These are phyloP conservation scores for Drosophila flavopinicola DNA, from an alignment of 2,888 invertebrate genomes.

Conservation along the genomic window DNA sequence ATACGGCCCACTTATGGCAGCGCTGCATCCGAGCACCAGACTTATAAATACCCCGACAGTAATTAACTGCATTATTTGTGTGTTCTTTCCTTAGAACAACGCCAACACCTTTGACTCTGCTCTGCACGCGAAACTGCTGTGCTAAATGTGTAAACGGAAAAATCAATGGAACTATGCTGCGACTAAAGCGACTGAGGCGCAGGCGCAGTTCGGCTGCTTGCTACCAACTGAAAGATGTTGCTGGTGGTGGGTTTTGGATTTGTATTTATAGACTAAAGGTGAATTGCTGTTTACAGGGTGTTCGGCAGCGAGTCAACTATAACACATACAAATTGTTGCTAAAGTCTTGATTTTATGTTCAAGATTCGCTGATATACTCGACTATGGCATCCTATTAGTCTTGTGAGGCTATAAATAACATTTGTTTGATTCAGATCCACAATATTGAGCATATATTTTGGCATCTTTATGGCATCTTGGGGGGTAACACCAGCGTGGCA, in stretches of 20 bases:
- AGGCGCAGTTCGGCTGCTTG: constrained; percentile 20
- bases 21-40: constrained; percentile 74
- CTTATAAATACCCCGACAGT: constrained; percentile 63
- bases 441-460: neutral
- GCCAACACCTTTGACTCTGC: constrained; percentile 14
- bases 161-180: constrained; percentile 31
- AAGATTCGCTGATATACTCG: neutral
- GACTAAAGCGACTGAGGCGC: constrained; percentile 26
- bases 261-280: constrained; percentile 7
- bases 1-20: constrained; percentile 87
- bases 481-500: too few species aligned
- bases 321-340: neutral
- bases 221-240: constrained; percentile 5
- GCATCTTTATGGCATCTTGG: too few species aligned
- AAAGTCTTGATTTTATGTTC: neutral
- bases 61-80: constrained; percentile 67
- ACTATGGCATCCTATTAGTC: neutral
- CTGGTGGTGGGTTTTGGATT: constrained; percentile 35
- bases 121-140: constrained; percentile 26
- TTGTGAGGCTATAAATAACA: constrained; percentile 1
- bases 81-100: constrained; percentile 1
- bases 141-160: constrained; percentile 34
- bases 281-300: neutral
- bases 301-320: neutral
- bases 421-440: neutral